Evolutionary conservation across 2,797 vertebrate genomes (phyloP), one percentile per base, ranked within the genome.

Genomic region (Geotrypetes seraphini): DNA sequence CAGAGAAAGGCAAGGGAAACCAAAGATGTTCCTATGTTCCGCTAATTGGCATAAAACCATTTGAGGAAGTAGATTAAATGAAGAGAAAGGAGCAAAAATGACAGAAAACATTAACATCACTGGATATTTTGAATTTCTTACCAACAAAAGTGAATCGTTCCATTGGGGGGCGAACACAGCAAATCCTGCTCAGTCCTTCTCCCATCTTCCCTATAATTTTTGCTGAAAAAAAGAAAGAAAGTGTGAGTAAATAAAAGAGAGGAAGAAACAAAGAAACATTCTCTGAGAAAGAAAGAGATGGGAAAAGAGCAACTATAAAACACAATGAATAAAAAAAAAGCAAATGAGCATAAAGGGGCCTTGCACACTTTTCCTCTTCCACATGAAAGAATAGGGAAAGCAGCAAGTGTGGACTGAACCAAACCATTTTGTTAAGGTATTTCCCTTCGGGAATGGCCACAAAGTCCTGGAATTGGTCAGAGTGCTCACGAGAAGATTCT

Each of bases 71-170:
- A 9, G n/a, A 9, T n/a, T 18, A 13, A 10, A 24, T 36, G 22
- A 14, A 15, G n/a, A 11, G 11, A 9, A 1, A 12, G 7, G 24
- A 6, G 3, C 16, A 18, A 2, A 12, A 25, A 31, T 18, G 42
- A 29, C n/a, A n/a, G 8, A 22, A n/a, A 19, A 30, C 16, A 7
- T 17, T 3, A 5, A 5, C 36, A 29, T n/a, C 8, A 8, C 2
- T 12, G 18, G 3, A 17, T 17, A n/a, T 4, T 22, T 11, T 12
- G 10, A 8, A 35, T 6, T 12, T 69, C 91, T 28, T 63, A 95
- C 94, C 95, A 8, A 99, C 88, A 24, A 97, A 99, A 18, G 95
- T 91, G 73, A 99, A 96, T 37, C 86, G 90, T 3, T 99, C 93
- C 36, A 91, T 84, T 3, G 89, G 85, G 0, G 95, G 95, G 9